Conservation (phyloP, 2,888 invertebrate genomes). For the Oasisia sp. region DNA sequence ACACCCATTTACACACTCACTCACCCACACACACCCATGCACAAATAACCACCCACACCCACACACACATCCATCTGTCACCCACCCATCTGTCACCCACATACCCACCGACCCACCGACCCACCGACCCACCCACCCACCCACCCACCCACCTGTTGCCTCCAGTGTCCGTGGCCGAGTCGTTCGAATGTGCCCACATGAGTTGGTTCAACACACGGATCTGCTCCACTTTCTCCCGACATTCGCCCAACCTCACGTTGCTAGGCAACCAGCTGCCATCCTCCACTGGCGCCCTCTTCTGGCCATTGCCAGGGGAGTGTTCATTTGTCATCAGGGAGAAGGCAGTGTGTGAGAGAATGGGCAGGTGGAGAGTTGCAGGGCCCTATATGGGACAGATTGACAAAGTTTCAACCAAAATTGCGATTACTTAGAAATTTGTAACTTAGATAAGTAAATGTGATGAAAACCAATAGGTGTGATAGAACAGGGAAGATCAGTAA, state of each 20-base stretch:
- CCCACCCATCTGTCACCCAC: too few relatives aligned
- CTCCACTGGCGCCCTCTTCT: neutral
- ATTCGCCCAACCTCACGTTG: conserved; percentile 31
- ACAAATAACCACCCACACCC: too few relatives aligned
- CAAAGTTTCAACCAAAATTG: neutral
- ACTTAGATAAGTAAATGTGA: neutral
- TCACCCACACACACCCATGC: too few relatives aligned
- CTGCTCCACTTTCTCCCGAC: conserved; percentile 30
- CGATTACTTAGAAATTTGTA: neutral
- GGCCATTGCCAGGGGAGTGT: neutral
- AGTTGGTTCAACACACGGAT: conserved; percentile 22
- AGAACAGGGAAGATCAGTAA: neutral
- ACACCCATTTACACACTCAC: too few relatives aligned
- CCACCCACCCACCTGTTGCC: neutral
- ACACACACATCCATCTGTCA: too few relatives aligned
- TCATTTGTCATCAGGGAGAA: conserved; percentile 17
- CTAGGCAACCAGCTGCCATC: conserved; percentile 28
- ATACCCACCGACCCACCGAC: too few relatives aligned
- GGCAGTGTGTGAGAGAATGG: neutral
- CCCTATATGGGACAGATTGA: neutral
- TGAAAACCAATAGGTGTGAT: neutral
- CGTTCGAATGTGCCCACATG: conserved; percentile 28
- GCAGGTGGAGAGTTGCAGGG: neutral
- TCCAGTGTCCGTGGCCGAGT: neutral
- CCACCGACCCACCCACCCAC: neutral